Evolutionary conservation across 2,797 vertebrate genomes (phyloP), one percentile per base, ranked within the genome.

Genomic region (Peromyscus aztecus): DNA sequence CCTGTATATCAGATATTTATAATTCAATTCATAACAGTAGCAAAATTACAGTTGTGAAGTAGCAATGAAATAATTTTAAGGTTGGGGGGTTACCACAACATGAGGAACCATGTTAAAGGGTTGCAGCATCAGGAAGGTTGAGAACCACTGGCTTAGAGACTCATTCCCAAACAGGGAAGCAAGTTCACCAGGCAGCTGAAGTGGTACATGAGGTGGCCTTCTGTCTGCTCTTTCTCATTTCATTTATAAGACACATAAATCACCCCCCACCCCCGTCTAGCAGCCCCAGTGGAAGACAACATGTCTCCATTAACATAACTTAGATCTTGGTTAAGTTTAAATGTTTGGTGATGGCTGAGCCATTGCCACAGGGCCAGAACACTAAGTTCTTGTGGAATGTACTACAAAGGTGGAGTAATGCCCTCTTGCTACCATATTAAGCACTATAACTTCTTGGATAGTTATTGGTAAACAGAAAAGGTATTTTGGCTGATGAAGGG

Each of bases 391-490:
- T 83, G 59, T 31, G 11, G 85, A 78, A 78, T 52, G 65, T 6
- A 61, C 40, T 43, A 49, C 75, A 71, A 77, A 67, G 4, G 16
- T 95, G 16, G 93, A 92, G 61, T 71, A 65, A 71, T 77, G 23
- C 21, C 29, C 46, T 88, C 12, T 95, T 76, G 3, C 27, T 93
- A 43, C 34, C 46, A 31, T 67, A 37, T 14, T 90, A 77, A 81
- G 57, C 34, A 77, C 17, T 81, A 57, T 69, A 93, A 93, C 81
- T 83, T 91, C 17, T 87, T 77, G 34, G 37, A 88, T n/a, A 92
- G 76, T 17, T 92, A 16, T 65, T 78, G 19, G 43, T 49, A 29
- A 63, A 37, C n/a, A 75, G 46, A 71, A 97, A 88, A n/a, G 71
- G 2, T 65, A 87, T 90, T 88, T 93, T 95, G 34, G 40, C 21